A percentile compares a stretch with the other conserved stretches of the same genome.
These are phyloP conservation scores for Spodoptera frugiperda DNA, from an alignment of 1,140 invertebrate species.

Conservation along the genomic window DNA sequence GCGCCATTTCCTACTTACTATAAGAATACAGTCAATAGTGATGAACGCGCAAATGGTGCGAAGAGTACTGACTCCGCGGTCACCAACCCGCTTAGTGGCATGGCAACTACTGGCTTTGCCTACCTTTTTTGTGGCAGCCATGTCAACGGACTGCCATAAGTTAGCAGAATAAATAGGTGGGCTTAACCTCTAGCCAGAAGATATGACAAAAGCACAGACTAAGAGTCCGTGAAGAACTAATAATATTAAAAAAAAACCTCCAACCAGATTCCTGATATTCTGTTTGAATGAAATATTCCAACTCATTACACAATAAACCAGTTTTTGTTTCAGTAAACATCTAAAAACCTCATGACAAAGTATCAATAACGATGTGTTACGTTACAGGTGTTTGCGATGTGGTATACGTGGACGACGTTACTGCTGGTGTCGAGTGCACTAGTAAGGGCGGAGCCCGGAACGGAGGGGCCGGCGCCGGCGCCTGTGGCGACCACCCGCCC, in stretches of 20 bases:
- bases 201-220: too few species aligned
- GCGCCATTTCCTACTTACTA: slow-evolving; percentile 28
- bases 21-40: slow-evolving; percentile 15
- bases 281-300: not conserved
- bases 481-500: slow-evolving; percentile 69
- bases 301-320: not conserved
- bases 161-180: not conserved
- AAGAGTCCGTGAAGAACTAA: too few species aligned
- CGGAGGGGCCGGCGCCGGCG: slow-evolving; percentile 48
- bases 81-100: slow-evolving; percentile 15
- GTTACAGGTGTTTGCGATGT: slow-evolving; percentile 82
- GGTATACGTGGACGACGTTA: slow-evolving; percentile 80
- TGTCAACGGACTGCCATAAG: slow-evolving; percentile 12
- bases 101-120: not conserved
- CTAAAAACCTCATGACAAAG: not conserved
- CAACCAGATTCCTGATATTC: not conserved
- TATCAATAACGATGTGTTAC: slow-evolving; percentile 22
- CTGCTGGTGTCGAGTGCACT: slow-evolving; percentile 79
- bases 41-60: slow-evolving; percentile 8
- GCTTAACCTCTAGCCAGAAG: too few species aligned
- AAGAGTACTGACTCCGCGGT: slow-evolving; percentile 11
- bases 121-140: slow-evolving; percentile 10
- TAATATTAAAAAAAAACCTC: too few species aligned
- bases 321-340: not conserved
- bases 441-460: slow-evolving; percentile 64